Percentiles rank a stretch among this genome's conserved stretches.
Evolutionary conservation across 2,113 vertebrate genomes (phyloP).

Genomic region (Brevimyrus niger): DNA sequence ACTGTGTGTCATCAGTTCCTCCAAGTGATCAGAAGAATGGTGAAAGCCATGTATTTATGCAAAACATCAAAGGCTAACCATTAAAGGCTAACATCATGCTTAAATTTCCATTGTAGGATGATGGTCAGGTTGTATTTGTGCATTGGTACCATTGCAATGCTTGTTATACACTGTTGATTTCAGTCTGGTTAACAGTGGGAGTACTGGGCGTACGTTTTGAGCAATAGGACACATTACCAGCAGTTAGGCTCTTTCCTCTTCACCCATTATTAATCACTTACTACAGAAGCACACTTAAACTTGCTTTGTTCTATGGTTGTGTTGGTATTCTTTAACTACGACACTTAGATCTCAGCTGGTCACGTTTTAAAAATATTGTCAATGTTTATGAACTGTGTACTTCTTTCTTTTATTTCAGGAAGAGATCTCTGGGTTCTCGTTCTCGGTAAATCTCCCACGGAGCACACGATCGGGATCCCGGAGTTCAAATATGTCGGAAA

Average conservation of each 20-base stretch:
- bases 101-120: neutral
- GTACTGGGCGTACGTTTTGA: neutral
- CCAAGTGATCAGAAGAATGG: neutral
- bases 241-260: neutral
- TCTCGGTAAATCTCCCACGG: conserved; percentile 67
- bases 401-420: conserved; percentile 51
- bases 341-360: neutral
- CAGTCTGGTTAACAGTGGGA: neutral
- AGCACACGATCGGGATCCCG: conserved; percentile 73
- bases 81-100: neutral
- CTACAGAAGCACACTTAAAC: conserved; percentile 14
- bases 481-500: conserved; percentile 84
- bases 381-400: neutral
- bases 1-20: neutral
- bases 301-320: neutral
- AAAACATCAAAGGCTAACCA: neutral
- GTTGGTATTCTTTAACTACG: neutral
- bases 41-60: neutral
- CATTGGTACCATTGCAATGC: neutral
- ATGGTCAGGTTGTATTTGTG: neutral
- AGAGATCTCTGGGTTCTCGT: conserved; percentile 80
- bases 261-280: neutral
- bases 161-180: neutral
- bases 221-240: neutral
- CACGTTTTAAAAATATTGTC: neutral